Percentiles rank a stretch among this genome's conserved stretches.
Evolutionary conservation across 2,113 vertebrate species (phyloP).

Genomic region (Microtus ochrogaster): DNA sequence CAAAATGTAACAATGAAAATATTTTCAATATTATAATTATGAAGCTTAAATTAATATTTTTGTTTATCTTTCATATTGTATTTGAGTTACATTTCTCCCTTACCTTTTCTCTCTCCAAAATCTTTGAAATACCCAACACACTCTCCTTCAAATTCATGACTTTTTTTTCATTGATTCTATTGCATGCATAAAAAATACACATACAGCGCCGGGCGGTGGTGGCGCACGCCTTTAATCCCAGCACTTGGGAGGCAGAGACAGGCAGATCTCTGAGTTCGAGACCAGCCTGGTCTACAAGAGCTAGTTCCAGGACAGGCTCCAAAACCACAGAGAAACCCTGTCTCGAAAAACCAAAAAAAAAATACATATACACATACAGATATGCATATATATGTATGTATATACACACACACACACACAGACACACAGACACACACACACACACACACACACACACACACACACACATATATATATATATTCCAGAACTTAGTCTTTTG

Average conservation of each 20-base stretch:
- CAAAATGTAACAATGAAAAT: slow-evolving; percentile 28
- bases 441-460: too few species aligned
- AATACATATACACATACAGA: background rate
- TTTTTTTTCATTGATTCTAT: background rate
- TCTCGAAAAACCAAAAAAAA: too few species aligned
- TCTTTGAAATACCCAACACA: background rate
- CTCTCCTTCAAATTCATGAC: background rate
- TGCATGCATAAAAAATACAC: background rate
- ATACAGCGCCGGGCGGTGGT: too few species aligned
- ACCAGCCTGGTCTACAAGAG: too few species aligned
- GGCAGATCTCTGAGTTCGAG: too few species aligned
- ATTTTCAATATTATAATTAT: slow-evolving; percentile 45
- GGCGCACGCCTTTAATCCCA: too few species aligned
- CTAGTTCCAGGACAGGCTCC: too few species aligned
- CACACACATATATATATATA: too few species aligned
- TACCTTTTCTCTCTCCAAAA: background rate
- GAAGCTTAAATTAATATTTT: background rate
- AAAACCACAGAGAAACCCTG: too few species aligned
- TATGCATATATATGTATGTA: background rate
- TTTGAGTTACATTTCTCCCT: background rate
- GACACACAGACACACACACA: too few species aligned
- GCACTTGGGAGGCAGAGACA: too few species aligned
- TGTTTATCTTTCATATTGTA: background rate
- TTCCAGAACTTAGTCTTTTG: background rate
- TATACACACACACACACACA: too few species aligned